Evolutionary conservation across 2,888 invertebrate genomes (phyloP).

Genomic region (Elgonia sp.): DNA sequence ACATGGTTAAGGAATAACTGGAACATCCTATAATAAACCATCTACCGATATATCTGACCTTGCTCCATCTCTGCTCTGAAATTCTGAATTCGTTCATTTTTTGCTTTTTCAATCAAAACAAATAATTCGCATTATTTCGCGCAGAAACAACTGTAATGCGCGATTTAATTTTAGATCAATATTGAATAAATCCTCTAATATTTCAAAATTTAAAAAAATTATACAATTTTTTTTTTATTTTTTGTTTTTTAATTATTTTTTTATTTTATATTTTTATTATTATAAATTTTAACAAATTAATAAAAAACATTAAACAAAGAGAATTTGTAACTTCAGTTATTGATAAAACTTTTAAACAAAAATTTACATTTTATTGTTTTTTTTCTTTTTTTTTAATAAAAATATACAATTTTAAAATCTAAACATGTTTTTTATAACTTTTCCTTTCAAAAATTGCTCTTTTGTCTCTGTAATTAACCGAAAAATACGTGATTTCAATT

Average conservation of each 20-base stretch:
- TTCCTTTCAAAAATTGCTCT: not conserved
- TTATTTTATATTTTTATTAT: no score
- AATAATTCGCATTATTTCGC: constrained; percentile 41
- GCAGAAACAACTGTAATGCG: not conserved
- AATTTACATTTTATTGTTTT: no score
- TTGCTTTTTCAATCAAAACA: constrained; percentile 21
- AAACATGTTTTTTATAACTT: not conserved
- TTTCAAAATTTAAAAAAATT: no score
- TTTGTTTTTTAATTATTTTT: no score
- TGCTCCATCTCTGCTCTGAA: constrained; percentile 42
- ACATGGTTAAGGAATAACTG: constrained; percentile 66
- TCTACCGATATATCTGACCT: constrained; percentile 65
- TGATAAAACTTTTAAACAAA: no score
- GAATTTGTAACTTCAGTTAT: no score
- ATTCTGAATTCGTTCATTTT: constrained; percentile 17
- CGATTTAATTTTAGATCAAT: not conserved
- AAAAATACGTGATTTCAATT: constrained; percentile 17
- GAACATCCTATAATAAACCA: constrained; percentile 69
- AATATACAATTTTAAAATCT: not conserved
- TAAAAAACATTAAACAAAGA: no score
- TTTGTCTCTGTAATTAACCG: not conserved
- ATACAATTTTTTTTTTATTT: no score
- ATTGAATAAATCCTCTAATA: no score
- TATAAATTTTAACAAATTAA: no score
- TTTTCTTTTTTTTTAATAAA: not conserved